Evolutionary conservation across 2,888 invertebrate species (phyloP).

Genomic region (Reticulitermes lucifugus): DNA sequence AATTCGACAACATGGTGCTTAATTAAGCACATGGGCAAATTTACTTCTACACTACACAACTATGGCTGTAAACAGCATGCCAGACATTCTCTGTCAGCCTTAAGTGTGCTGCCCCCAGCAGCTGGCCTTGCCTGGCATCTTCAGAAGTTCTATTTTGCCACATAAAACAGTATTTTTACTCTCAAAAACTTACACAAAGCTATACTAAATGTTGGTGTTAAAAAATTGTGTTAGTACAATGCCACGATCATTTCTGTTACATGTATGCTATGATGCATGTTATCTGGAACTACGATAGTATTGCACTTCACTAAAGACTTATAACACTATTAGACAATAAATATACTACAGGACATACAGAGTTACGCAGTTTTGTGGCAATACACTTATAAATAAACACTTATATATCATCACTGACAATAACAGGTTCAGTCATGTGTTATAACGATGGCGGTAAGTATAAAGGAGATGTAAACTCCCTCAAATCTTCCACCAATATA

Average conservation of each 20-base stretch:
- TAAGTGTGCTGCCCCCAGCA: too few species aligned
- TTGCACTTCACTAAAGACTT: conserved; percentile 30
- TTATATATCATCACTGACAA: conserved; percentile 14
- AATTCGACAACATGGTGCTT: too few species aligned
- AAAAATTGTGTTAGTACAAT: conserved; percentile 3
- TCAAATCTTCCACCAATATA: conserved; percentile 33
- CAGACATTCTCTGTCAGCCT: too few species aligned
- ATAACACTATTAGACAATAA: conserved; percentile 36
- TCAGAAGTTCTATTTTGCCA: too few species aligned
- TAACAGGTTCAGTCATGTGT: conserved; percentile 29
- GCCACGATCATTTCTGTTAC: not conserved
- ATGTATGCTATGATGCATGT: not conserved
- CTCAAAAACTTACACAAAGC: too few species aligned
- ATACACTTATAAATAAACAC: conserved; percentile 31
- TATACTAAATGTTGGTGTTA: not conserved
- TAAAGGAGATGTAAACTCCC: conserved; percentile 23
- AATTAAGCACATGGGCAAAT: too few species aligned
- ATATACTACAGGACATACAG: conserved; percentile 29
- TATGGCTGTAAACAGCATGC: too few species aligned
- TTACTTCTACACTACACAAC: too few species aligned
- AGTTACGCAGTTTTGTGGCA: conserved; percentile 30
- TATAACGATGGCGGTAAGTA: not conserved
- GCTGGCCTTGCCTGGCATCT: too few species aligned
- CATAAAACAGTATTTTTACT: too few species aligned
- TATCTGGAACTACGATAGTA: conserved; percentile 11